A percentile compares a stretch with the other conserved stretches of the same genome.
phyloP scores from a whole-genome alignment of 1,140 invertebrate genomes.

The Tachypleus tridentatus region DNA sequence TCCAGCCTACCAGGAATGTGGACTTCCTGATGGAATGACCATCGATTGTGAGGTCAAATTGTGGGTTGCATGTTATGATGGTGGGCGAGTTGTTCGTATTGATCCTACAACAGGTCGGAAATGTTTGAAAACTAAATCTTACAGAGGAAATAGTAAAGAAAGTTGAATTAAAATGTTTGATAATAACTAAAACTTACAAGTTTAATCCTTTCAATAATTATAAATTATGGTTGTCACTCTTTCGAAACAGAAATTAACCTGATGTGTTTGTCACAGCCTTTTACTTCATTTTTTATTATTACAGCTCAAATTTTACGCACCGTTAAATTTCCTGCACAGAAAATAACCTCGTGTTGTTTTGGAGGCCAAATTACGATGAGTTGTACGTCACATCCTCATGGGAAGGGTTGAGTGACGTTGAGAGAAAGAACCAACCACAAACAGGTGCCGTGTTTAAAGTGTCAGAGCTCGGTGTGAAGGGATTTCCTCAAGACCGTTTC shows the following conservation, averaged over 20 bases:
- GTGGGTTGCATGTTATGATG: slow-evolving; percentile 54
- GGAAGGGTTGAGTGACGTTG: slow-evolving; percentile 35
- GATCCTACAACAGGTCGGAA: slow-evolving; percentile 28
- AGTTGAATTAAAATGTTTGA: too few relatives aligned
- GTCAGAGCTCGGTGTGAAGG: slow-evolving; percentile 16
- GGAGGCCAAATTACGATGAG: slow-evolving; percentile 60
- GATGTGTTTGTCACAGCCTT: too few relatives aligned
- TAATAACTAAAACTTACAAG: too few relatives aligned
- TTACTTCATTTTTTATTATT: neutral
- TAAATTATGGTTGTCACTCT: too few relatives aligned
- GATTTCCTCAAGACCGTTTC: neutral
- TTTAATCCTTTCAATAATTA: too few relatives aligned
- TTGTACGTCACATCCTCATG: slow-evolving; percentile 59
- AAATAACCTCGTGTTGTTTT: slow-evolving; percentile 65
- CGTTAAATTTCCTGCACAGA: slow-evolving; percentile 50
- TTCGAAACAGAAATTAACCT: too few relatives aligned
- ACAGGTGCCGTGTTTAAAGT: slow-evolving; percentile 59
- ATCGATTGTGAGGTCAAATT: slow-evolving; percentile 56
- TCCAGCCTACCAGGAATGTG: neutral
- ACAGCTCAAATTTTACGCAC: slow-evolving; percentile 42
- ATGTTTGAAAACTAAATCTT: too few relatives aligned
- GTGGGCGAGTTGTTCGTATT: slow-evolving; percentile 31
- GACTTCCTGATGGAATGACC: slow-evolving; percentile 56
- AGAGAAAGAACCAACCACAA: slow-evolving; percentile 43
- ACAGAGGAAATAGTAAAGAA: too few relatives aligned